A percentile compares a stretch with the other conserved stretches of the same genome.
Conservation (phyloP, 2,797 vertebrate species). For the Sebastolobus alascanus region DNA sequence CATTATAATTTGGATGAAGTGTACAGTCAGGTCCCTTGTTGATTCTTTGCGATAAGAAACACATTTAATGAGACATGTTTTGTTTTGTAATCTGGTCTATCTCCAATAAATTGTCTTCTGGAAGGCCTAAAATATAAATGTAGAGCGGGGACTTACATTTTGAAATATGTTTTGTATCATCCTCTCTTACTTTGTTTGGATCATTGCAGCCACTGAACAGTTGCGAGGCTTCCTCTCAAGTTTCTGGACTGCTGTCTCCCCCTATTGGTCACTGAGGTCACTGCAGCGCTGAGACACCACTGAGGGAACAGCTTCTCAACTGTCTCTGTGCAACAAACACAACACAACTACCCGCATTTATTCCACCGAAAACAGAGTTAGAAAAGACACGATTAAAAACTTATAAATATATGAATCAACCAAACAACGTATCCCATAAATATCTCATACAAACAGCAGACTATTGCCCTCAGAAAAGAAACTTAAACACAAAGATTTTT, state of each 20-base stretch:
- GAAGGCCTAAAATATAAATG: neutral
- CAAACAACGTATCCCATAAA: neutral
- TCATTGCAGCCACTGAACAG: neutral
- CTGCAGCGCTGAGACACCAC: neutral
- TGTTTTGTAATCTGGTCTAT: neutral
- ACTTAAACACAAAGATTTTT: neutral
- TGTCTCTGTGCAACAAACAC: conserved; percentile 4
- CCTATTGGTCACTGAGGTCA: conserved; percentile 72
- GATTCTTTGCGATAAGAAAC: neutral
- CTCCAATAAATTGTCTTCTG: neutral
- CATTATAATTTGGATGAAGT: neutral
- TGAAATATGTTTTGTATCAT: conserved; percentile 8
- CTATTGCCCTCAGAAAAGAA: neutral
- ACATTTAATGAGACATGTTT: neutral
- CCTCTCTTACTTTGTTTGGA: conserved; percentile 1
- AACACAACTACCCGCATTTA: neutral
- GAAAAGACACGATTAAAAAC: neutral
- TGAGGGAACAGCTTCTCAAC: neutral
- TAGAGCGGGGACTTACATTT: neutral
- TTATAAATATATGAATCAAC: neutral
- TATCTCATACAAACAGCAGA: neutral
- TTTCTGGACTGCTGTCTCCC: conserved; percentile 85
- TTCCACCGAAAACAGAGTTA: neutral
- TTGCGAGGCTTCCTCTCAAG: conserved; percentile 18
- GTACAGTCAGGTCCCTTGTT: neutral